Conservation (phyloP, 2,888 invertebrate genomes). For the Eremobia ochroleuca region DNA sequence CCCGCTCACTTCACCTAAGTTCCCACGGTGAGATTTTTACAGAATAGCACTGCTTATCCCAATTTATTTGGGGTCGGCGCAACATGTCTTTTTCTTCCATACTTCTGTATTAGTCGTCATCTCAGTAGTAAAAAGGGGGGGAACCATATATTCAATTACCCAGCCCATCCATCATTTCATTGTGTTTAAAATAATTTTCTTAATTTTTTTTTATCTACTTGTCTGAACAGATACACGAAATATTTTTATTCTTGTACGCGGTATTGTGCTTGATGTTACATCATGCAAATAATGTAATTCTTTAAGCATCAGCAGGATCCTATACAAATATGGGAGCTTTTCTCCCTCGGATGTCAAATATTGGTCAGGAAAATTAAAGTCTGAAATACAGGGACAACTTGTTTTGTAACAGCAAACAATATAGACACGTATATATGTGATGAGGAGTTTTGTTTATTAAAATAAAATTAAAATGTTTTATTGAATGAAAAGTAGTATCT, state of each 20-base stretch:
- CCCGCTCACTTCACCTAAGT: no score
- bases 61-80: not conserved
- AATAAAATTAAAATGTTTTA: not conserved
- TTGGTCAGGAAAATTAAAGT: slow-evolving; percentile 44
- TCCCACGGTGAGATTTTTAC: no score
- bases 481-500: not conserved
- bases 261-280: slow-evolving; percentile 37
- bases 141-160: no score
- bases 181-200: not conserved
- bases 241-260: slow-evolving; percentile 26
- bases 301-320: slow-evolving; percentile 49
- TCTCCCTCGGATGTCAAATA: slow-evolving; percentile 44
- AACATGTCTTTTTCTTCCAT: no score
- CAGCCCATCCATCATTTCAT: not conserved
- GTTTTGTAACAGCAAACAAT: slow-evolving; percentile 29
- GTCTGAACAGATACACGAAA: not conserved
- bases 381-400: slow-evolving; percentile 13
- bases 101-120: no score
- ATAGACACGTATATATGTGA: slow-evolving; percentile 2
- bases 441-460: not conserved
- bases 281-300: slow-evolving; percentile 56
- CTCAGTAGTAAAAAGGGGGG: no score
- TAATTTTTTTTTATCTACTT: not conserved
- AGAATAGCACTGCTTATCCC: no score
- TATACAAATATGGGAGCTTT: slow-evolving; percentile 45